Conservation (phyloP, 2,797 vertebrate genomes). For the Coranthus polyacanthus region DNA sequence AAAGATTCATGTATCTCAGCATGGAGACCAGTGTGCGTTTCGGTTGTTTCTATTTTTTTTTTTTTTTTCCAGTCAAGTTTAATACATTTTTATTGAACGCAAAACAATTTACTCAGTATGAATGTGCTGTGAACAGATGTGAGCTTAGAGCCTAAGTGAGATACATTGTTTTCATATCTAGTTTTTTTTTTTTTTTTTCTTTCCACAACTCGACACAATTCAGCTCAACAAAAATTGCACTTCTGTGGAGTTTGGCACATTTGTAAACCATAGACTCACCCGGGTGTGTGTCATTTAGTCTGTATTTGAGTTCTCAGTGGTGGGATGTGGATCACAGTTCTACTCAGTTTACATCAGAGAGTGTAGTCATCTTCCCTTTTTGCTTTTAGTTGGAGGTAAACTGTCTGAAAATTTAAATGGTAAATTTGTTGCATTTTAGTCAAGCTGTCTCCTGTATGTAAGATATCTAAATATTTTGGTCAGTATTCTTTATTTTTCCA, state of each 20-base stretch:
- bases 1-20: conserved; percentile 5
- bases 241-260: conserved; percentile 75
- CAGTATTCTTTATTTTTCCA: conserved; percentile 65
- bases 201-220: conserved; percentile 15
- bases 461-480: conserved; percentile 81
- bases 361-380: conserved; percentile 66
- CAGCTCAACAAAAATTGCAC: conserved; percentile 31
- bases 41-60: conserved; percentile 1
- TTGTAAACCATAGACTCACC: conserved; percentile 74
- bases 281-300: conserved; percentile 62
- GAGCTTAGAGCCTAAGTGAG: not conserved
- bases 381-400: conserved; percentile 76
- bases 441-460: conserved; percentile 89
- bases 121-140: conserved; percentile 22
- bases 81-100: too few species aligned
- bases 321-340: conserved; percentile 58
- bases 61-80: too few species aligned
- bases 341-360: conserved; percentile 50
- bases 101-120: conserved; percentile 24
- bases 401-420: conserved; percentile 88
- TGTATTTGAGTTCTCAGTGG: conserved; percentile 70
- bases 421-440: conserved; percentile 92
- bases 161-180: conserved; percentile 27
- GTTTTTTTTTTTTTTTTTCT: conserved; percentile 2
- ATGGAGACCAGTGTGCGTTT: conserved; percentile 7